Evolutionary conservation across 2,797 vertebrate genomes (phyloP), one percentile per base, ranked within the genome.

Genomic region (Thunnus albacares): DNA sequence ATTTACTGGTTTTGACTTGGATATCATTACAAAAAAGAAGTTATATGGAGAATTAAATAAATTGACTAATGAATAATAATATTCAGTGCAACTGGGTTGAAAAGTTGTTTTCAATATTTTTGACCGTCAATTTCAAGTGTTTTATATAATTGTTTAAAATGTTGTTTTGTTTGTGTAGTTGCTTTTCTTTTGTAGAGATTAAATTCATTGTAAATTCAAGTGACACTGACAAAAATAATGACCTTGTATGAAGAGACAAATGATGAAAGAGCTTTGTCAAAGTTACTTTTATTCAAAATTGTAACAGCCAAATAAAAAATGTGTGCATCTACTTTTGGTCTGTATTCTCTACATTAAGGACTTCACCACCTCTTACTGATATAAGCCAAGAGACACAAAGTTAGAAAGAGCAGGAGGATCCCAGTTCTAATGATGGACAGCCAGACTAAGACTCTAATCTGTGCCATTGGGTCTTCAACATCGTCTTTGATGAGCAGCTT

Each of bases 391-490:
- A 73, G 1, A 65, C 71, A 85, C 2, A 26, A 4, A 0, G 26
- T 15, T 2, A 76, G 3, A 49, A 83, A 73, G 0, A 85, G 11
- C 5, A 90, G 6, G 6, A 91, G 53, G 17, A 74, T 7, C 17
- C 28, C 80, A 0, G 12, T 57, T 78, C 84, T 80, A 8, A 64
- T 49, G 38, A 87, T 30, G 33, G 89, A 89, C 20, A 92, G 75
- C 62, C 77, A 77, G n/a, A 84, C 75, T 5, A 89, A 66, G 49
- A 7, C 64, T 33, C 5, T 75, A 6, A 84, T 28, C 14, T 70
- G 56, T 13, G 58, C 30, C n/a, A 1, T 17, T 17, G 14, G 58
- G 22, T 71, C 53, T 47, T 51, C 53, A 13, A 11, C 13, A 1
- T 64, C 62, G 67, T 51, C 58, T 3, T 12, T 10, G 58, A 86